A percentile compares a stretch with the other conserved stretches of the same genome.
Conservation (phyloP, 2,797 vertebrate genomes). For the Acrossocheilus fasciatus region DNA sequence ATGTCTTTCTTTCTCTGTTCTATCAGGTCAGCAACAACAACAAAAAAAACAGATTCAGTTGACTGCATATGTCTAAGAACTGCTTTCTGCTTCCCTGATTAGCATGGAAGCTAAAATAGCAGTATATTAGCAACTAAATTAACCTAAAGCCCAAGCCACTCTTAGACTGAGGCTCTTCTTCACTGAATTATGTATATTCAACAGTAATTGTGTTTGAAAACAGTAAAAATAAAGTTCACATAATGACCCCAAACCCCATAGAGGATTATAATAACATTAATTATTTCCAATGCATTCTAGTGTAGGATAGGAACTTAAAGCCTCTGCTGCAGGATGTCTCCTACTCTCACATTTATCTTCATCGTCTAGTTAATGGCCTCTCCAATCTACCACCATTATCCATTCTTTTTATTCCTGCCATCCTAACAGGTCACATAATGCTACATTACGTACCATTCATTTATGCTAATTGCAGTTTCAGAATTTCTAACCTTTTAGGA, state of each 20-base stretch:
- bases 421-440: not conserved
- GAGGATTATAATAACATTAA: not conserved
- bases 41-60: slow-evolving; percentile 43
- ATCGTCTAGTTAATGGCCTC: slow-evolving; percentile 8
- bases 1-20: not conserved
- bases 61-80: slow-evolving; percentile 32
- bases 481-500: not conserved
- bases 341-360: slow-evolving; percentile 11
- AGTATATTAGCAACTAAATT: not conserved
- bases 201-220: slow-evolving; percentile 1
- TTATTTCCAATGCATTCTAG: slow-evolving; percentile 28
- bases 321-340: not conserved
- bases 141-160: not conserved
- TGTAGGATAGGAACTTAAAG: slow-evolving; percentile 1
- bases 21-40: not conserved
- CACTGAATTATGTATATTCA: not conserved
- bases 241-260: slow-evolving; percentile 7
- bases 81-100: slow-evolving; percentile 12
- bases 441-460: not conserved
- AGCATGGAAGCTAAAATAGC: not conserved
- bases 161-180: not conserved
- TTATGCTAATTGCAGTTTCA: slow-evolving; percentile 10
- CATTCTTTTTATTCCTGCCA: slow-evolving; percentile 8
- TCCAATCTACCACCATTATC: slow-evolving; percentile 19
- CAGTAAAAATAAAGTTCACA: not conserved